A percentile compares a stretch with the other conserved stretches of the same genome.
Evolutionary conservation across 2,797 vertebrate genomes (phyloP).

Genomic region (Hippoglossus hippoglossus): DNA sequence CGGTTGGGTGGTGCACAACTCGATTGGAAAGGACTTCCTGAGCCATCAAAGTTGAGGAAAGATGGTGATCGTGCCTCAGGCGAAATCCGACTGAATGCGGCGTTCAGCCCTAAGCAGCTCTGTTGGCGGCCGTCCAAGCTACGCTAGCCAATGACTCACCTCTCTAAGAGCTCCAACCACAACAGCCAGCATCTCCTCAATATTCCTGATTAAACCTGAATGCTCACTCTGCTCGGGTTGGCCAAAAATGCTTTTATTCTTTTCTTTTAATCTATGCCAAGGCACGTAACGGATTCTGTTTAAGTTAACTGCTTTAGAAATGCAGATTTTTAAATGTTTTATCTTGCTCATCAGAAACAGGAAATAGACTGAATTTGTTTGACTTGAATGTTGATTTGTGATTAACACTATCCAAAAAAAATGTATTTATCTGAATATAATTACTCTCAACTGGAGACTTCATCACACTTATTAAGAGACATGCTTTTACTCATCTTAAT

Average conservation of each 20-base stretch:
- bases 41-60: conserved; percentile 43
- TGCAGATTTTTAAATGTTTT: conserved; percentile 24
- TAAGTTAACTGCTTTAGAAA: conserved; percentile 38
- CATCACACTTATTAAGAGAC: conserved; percentile 50
- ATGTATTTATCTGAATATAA: conserved; percentile 57
- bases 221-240: conserved; percentile 51
- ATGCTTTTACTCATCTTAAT: not conserved
- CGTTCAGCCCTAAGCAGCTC: conserved; percentile 55
- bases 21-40: conserved; percentile 43
- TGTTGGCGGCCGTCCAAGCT: conserved; percentile 72
- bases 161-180: conserved; percentile 75
- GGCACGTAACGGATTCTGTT: conserved; percentile 68
- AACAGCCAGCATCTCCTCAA: conserved; percentile 75
- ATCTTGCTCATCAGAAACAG: conserved; percentile 7
- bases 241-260: conserved; percentile 83
- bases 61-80: conserved; percentile 50
- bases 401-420: conserved; percentile 27
- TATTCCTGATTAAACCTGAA: conserved; percentile 84
- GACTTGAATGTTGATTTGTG: conserved; percentile 4
- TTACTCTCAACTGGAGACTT: conserved; percentile 32
- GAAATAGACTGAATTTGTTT: conserved; percentile 3
- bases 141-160: conserved; percentile 76
- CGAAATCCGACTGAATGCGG: conserved; percentile 45
- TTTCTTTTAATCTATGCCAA: conserved; percentile 58
- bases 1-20: conserved; percentile 7